A percentile compares a stretch with the other conserved stretches of the same genome.
phyloP scores from a whole-genome alignment of 1,140 invertebrate species.

The Cepaea nemoralis region DNA sequence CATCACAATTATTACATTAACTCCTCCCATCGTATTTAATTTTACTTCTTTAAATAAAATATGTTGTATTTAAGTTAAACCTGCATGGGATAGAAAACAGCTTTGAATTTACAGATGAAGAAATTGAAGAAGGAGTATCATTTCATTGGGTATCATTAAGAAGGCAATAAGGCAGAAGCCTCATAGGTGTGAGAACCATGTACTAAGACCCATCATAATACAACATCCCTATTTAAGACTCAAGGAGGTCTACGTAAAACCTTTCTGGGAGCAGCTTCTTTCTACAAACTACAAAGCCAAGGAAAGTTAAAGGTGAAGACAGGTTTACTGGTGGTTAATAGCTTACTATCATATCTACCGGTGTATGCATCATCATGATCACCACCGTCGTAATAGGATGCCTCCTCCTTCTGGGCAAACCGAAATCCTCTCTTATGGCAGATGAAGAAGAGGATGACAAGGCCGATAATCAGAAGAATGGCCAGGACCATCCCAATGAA shows the following conservation, averaged over 20 bases:
- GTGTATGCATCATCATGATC: conserved; percentile 38
- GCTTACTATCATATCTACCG: conserved; percentile 54
- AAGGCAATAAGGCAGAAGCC: too few relatives aligned
- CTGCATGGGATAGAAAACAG: too few relatives aligned
- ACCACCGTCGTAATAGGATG: neutral
- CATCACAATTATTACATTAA: too few relatives aligned
- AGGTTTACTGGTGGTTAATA: conserved; percentile 23
- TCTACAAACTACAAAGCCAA: conserved; percentile 9
- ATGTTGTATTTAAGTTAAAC: too few relatives aligned
- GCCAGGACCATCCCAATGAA: conserved; percentile 96
- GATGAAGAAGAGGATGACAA: conserved; percentile 89
- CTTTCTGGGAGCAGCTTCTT: neutral
- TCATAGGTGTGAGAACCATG: too few relatives aligned
- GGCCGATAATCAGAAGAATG: conserved; percentile 89
- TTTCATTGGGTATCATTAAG: too few relatives aligned
- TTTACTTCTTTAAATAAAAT: too few relatives aligned
- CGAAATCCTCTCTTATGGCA: conserved; percentile 43
- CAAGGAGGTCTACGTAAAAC: neutral
- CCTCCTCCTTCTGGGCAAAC: conserved; percentile 23
- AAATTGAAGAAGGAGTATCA: too few relatives aligned
- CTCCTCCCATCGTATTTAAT: too few relatives aligned
- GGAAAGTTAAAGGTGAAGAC: neutral
- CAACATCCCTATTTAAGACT: neutral
- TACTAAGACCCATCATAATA: too few relatives aligned
- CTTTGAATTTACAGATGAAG: too few relatives aligned